A percentile compares a stretch with the other conserved stretches of the same genome.
These are phyloP conservation scores for Platysteira castanea DNA, from an alignment of 2,113 vertebrate genomes.

Conservation along the genomic window DNA sequence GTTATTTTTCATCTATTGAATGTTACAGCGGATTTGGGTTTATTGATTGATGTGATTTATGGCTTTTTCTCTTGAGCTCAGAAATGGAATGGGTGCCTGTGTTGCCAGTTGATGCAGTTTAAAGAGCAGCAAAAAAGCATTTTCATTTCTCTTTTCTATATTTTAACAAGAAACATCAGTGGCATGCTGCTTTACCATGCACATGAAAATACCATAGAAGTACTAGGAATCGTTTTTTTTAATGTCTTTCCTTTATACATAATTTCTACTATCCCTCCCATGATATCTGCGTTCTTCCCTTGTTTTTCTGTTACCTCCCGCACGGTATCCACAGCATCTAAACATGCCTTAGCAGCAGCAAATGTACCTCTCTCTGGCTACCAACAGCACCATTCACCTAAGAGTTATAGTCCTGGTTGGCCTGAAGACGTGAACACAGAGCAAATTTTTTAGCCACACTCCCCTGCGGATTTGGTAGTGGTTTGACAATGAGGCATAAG, in stretches of 20 bases:
- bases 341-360: background rate
- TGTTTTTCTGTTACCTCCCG: background rate
- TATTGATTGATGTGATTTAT: background rate
- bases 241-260: background rate
- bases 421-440: background rate
- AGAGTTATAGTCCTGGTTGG: background rate
- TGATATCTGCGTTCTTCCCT: background rate
- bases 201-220: background rate
- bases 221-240: background rate
- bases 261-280: background rate
- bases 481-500: background rate
- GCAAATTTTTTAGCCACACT: background rate
- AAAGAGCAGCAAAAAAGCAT: background rate
- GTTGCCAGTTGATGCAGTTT: background rate
- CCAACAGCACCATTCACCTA: background rate
- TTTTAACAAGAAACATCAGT: background rate
- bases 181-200: background rate
- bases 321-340: background rate
- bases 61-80: background rate
- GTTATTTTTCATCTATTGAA: conserved; percentile 21
- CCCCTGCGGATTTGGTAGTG: background rate
- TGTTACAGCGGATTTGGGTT: background rate
- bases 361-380: background rate
- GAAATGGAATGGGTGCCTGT: background rate
- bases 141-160: background rate